These are phyloP conservation scores for Drosophila guanche DNA, from an alignment of 1,140 invertebrate species.

Conservation along the genomic window DNA sequence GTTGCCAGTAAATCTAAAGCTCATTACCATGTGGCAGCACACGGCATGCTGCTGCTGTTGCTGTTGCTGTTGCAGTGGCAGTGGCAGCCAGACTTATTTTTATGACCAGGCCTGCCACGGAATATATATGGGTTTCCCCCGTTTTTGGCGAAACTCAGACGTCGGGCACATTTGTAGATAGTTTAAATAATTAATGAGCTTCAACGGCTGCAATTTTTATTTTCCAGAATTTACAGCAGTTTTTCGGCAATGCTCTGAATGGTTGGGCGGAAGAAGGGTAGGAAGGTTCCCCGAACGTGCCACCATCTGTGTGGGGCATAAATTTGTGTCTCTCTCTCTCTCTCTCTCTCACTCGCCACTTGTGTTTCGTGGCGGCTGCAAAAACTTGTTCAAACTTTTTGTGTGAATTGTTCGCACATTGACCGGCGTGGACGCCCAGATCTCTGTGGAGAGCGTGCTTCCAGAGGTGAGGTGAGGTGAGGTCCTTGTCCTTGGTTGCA, in stretches of 20 bases:
- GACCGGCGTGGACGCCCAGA: slow-evolving; percentile 34
- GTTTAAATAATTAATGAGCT: slow-evolving; percentile 79
- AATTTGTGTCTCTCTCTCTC: slow-evolving; percentile 43
- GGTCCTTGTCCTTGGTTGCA: slow-evolving; percentile 53
- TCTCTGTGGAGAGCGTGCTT: slow-evolving; percentile 6
- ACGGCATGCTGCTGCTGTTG: slow-evolving; percentile 29
- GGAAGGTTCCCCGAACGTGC: slow-evolving; percentile 49
- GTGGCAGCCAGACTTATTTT: slow-evolving; percentile 39
- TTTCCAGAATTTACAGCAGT: slow-evolving; percentile 42
- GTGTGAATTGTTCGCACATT: slow-evolving; percentile 79
- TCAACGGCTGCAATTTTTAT: slow-evolving; percentile 59
- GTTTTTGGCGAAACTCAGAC: slow-evolving; percentile 33
- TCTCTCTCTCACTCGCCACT: slow-evolving; percentile 19
- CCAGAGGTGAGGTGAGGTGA: not conserved
- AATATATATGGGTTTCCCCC: slow-evolving; percentile 15
- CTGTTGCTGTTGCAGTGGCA: slow-evolving; percentile 17
- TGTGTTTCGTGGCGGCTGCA: not conserved
- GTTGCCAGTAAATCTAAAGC: slow-evolving; percentile 56
- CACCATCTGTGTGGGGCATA: slow-evolving; percentile 71
- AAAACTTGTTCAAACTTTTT: slow-evolving; percentile 51
- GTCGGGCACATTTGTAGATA: slow-evolving; percentile 72
- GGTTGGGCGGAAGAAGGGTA: not conserved
- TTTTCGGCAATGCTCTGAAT: slow-evolving; percentile 11
- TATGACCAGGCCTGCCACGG: slow-evolving; percentile 45
- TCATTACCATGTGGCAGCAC: slow-evolving; percentile 74